Base-by-base conservation (phyloP, 2,113 vertebrate species). In the Motacilla tschutschensis region DNA sequence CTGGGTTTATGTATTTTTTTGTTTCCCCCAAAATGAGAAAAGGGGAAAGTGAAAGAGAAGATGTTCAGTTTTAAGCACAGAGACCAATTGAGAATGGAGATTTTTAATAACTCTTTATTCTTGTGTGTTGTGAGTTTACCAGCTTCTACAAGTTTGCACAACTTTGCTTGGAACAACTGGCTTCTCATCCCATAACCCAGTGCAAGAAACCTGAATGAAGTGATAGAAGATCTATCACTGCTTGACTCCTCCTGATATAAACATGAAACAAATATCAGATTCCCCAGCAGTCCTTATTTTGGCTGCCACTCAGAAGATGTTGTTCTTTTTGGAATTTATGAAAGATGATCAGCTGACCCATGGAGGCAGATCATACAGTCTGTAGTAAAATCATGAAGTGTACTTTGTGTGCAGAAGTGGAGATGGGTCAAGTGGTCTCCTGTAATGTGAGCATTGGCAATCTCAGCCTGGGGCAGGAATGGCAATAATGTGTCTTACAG, bases 351-450 rank as follows among this genome's bases (percentile, higher is more conserved):
- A 25, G 44, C 7, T 86, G 74, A 55, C 71, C 82, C 57, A 22
- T 26, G 77, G 81, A 82, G 47, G 87, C 51, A 82, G 76, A 80
- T 62, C 79, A 64, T 9, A 50, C 62, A 35, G 69, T 40, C 89
- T 71, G 71, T 90, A 94, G 95, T 94, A 95, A 95, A 94, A 91
- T 74, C 65, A 40, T 53, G 80, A 59, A 71, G 70, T 64, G 83
- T 26, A 73, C 86, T 94, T 93, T 74, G 72, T 80, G 75, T 63
- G 76, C 85, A 59, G 80, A 95, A 94, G 73, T 33, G 46, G 91
- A 94, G 91, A 94, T 48, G 85, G 74, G 79, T 88, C 88, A 85
- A 81, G 83, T 54, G 60, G 65, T 73, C 12, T 88, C 74, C 67
- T 84, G 79, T 65, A 91, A 94, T 91, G 54, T 50, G 93, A 92